Evolutionary conservation across 2,113 vertebrate genomes (phyloP).

Genomic region (Chloebia gouldiae): DNA sequence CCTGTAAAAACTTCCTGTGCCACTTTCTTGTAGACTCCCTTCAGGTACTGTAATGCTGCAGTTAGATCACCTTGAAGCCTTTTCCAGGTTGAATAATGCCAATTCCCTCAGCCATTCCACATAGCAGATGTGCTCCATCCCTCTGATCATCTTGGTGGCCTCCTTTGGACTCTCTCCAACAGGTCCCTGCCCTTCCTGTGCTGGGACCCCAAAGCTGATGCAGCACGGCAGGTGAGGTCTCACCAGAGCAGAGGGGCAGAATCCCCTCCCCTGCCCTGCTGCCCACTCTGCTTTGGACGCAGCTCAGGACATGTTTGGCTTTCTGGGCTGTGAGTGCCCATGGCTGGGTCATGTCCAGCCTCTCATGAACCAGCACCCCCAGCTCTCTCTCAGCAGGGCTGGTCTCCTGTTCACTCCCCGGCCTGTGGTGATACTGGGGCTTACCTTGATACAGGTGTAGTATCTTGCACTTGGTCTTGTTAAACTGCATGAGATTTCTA

Average conservation of each 20-base stretch:
- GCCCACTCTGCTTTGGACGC: fast-evolving
- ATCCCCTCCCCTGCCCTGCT: fast-evolving
- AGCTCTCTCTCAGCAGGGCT: background rate
- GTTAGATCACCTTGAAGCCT: background rate
- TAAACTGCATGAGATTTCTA: background rate
- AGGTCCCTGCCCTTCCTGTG: no score
- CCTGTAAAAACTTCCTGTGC: background rate
- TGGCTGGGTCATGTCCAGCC: background rate
- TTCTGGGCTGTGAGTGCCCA: background rate
- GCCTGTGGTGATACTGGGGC: background rate
- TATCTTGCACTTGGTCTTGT: background rate
- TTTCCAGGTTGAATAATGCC: background rate
- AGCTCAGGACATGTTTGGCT: fast-evolving
- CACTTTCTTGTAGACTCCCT: background rate
- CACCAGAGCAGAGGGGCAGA: background rate
- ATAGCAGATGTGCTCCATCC: background rate
- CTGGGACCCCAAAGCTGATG: background rate
- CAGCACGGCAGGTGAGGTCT: fast-evolving
- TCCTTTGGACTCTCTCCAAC: background rate
- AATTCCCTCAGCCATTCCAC: background rate
- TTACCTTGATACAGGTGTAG: background rate
- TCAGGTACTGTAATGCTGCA: background rate
- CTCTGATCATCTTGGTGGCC: background rate
- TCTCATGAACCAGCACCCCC: fast-evolving
- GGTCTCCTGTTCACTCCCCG: background rate